Percentiles rank a stretch among this genome's conserved stretches.
phyloP scores from a whole-genome alignment of 2,888 invertebrate genomes.

The Monoplex corrugatus region DNA sequence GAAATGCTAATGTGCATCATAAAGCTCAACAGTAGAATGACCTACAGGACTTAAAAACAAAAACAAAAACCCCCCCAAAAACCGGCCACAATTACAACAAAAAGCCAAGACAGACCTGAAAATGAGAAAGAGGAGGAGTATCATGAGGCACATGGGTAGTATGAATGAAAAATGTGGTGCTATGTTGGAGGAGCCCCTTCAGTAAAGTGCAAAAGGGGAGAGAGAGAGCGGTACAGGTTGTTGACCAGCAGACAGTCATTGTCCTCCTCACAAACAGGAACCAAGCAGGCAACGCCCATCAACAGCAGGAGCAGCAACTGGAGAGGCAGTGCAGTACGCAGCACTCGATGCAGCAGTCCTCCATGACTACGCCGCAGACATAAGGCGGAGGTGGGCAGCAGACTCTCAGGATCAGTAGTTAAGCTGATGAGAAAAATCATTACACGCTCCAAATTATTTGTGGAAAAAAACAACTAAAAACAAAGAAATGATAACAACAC shows the following conservation, averaged over 20 bases:
- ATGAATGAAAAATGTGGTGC: constrained; percentile 17
- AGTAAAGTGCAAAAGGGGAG: constrained; percentile 94
- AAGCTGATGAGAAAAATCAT: constrained; percentile 52
- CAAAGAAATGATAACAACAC: not conserved
- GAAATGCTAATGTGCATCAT: too few relatives aligned
- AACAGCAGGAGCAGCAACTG: constrained; percentile 96
- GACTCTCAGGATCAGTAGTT: constrained; percentile 56
- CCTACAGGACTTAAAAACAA: not conserved
- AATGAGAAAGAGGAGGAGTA: not conserved
- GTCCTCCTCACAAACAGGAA: constrained; percentile 92
- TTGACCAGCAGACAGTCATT: constrained; percentile 92
- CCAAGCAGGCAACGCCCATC: constrained; percentile 95
- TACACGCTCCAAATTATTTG: not conserved
- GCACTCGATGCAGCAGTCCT: constrained; percentile 92
- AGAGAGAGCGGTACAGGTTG: constrained; percentile 90
- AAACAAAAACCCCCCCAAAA: not conserved
- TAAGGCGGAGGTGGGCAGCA: not conserved
- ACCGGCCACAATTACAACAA: not conserved
- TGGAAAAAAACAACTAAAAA: not conserved
- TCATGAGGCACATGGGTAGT: not conserved
- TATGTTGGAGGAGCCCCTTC: constrained; percentile 96
- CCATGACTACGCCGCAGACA: not conserved
- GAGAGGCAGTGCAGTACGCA: constrained; percentile 95
- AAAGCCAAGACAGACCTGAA: not conserved
- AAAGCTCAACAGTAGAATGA: too few relatives aligned